Evolutionary conservation across 2,797 vertebrate genomes (phyloP).

Genomic region (Otolemur crassicaudatus): DNA sequence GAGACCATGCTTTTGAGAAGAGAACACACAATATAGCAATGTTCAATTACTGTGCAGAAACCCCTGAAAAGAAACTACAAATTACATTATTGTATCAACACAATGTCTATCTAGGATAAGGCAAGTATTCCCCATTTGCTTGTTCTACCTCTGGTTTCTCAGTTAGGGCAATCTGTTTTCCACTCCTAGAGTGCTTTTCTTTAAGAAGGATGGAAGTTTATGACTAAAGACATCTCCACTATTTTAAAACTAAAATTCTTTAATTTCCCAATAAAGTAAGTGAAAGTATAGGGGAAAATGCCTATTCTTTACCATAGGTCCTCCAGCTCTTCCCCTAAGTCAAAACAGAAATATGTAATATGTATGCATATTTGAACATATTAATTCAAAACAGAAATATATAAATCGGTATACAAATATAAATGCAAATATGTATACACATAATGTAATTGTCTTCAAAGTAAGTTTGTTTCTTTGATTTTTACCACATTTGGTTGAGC

Average conservation of each 20-base stretch:
- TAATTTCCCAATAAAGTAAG: not conserved
- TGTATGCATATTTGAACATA: not conserved
- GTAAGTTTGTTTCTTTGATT: not conserved
- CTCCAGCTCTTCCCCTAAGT: not conserved
- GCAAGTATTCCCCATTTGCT: not conserved
- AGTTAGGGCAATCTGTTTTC: not conserved
- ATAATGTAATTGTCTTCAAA: not conserved
- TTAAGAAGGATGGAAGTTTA: not conserved
- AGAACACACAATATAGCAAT: not conserved
- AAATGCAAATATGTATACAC: not conserved
- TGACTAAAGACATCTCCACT: not conserved
- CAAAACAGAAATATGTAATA: slow-evolving; percentile 8
- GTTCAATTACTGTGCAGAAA: not conserved
- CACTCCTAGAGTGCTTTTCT: not conserved
- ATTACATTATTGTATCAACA: not conserved
- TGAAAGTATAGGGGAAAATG: not conserved
- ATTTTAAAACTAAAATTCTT: slow-evolving; percentile 27
- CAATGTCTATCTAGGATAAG: not conserved
- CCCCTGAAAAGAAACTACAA: not conserved
- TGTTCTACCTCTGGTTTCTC: not conserved
- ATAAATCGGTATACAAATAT: not conserved
- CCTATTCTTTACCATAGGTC: not conserved
- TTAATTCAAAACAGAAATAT: not conserved
- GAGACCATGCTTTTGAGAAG: not conserved
- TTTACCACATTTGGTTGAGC: not conserved